phyloP scores from a whole-genome alignment of 2,888 invertebrate genomes.

The Labia minor region DNA sequence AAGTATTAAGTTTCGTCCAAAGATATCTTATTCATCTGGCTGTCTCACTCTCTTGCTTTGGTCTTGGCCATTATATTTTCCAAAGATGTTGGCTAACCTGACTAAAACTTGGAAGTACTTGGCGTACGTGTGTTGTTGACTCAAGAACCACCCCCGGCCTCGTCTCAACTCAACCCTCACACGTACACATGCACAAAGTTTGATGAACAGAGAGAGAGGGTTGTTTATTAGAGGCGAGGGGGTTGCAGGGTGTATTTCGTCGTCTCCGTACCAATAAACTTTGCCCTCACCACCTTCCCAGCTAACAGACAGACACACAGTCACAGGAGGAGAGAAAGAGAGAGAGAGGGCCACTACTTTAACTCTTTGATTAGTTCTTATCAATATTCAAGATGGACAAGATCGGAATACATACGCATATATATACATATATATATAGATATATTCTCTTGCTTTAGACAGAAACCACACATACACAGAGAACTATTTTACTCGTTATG shows the following conservation, averaged over 20 bases:
- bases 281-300: background rate
- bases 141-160: background rate
- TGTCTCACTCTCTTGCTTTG: background rate
- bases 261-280: background rate
- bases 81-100: slow-evolving; percentile 13
- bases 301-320: background rate
- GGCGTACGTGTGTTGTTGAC: slow-evolving; percentile 13
- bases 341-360: background rate
- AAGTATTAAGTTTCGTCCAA: background rate
- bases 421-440: no score
- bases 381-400: slow-evolving; percentile 13
- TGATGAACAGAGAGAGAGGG: slow-evolving; percentile 13
- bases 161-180: background rate
- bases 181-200: background rate
- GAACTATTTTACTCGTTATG: no score
- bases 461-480: no score
- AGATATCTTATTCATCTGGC: background rate
- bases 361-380: slow-evolving; percentile 13
- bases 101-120: background rate
- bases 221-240: slow-evolving; percentile 1
- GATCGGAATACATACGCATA: background rate
- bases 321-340: no score
- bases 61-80: slow-evolving; percentile 13
- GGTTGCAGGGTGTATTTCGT: background rate
- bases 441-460: no score